Conservation (phyloP, 2,797 vertebrate genomes). For the Gambelia wislizenii region DNA sequence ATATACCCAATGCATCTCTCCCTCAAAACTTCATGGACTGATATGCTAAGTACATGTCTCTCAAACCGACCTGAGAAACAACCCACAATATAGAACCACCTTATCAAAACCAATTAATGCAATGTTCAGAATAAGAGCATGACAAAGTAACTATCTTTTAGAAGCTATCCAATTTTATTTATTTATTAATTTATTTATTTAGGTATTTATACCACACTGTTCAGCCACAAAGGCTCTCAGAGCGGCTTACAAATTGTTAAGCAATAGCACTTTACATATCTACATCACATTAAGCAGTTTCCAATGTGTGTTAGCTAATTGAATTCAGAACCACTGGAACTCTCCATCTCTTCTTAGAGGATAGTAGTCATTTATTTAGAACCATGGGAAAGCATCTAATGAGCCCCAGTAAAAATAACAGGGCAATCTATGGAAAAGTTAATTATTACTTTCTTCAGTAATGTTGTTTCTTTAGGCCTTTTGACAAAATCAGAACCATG, state of each 20-base stretch:
- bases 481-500: background rate
- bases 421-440: rapidly evolving
- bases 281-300: too few species aligned
- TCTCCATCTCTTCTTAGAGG: background rate
- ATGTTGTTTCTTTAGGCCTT: background rate
- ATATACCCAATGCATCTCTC: too few species aligned
- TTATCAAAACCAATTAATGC: slow-evolving; percentile 46
- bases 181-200: too few species aligned
- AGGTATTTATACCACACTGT: too few species aligned
- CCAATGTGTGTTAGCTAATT: too few species aligned
- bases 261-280: too few species aligned
- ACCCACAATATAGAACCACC: background rate
- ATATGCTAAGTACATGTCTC: background rate
- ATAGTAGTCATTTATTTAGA: background rate
- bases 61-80: background rate
- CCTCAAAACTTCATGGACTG: background rate
- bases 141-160: slow-evolving; percentile 9
- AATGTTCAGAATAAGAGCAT: background rate
- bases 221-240: too few species aligned
- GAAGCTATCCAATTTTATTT: too few species aligned
- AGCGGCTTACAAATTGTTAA: too few species aligned
- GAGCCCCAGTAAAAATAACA: slow-evolving; percentile 7
- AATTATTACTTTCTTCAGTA: background rate
- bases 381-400: too few species aligned
- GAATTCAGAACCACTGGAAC: background rate